Conservation (phyloP, 1,140 invertebrate species). For the Yoshiicerus persimilis region DNA sequence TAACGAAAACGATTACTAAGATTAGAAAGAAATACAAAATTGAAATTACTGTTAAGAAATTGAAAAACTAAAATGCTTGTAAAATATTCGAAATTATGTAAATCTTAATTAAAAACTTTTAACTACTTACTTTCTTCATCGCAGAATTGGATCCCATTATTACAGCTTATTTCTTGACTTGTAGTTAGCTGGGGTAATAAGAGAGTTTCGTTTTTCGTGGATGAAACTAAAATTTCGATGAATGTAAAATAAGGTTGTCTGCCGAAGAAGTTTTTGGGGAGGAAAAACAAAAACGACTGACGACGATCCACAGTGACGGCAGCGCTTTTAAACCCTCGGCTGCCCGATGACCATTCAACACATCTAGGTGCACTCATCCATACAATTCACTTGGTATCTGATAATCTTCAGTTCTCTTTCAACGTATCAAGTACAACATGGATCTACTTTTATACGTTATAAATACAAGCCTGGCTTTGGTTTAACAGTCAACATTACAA, state of each 20-base stretch:
- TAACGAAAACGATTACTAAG: not conserved
- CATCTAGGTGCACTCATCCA: no score
- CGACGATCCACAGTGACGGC: not conserved
- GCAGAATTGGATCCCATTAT: no score
- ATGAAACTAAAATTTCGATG: not conserved
- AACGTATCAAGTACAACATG: not conserved
- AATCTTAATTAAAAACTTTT: no score
- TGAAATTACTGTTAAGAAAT: no score
- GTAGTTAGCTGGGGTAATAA: not conserved
- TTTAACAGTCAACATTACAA: no score
- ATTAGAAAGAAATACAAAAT: not conserved
- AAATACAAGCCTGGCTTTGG: no score
- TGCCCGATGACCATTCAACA: no score
- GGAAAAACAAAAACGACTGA: not conserved
- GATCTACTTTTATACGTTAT: not conserved
- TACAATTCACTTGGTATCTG: no score
- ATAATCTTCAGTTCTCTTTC: no score
- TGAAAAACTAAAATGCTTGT: no score
- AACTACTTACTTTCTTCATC: no score
- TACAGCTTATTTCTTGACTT: no score
- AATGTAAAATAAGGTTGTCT: not conserved
- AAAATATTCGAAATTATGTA: not conserved
- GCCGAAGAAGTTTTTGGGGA: not conserved
- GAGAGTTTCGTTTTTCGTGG: not conserved
- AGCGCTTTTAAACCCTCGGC: not conserved